Base-by-base conservation (phyloP, 2,797 vertebrate species). In the Anniella stebbinsi region DNA sequence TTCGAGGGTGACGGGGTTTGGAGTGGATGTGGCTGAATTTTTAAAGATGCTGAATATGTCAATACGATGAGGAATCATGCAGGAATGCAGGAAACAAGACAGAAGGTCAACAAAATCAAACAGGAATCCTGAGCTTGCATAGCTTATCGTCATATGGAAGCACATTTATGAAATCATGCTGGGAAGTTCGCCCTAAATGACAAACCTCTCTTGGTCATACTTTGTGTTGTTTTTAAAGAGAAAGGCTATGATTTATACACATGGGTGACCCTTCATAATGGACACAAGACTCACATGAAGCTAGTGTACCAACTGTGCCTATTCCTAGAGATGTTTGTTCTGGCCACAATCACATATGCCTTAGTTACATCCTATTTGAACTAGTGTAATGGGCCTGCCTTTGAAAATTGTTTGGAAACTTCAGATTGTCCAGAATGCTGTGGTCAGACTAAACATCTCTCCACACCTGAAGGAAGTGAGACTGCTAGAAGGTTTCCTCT, bases 81-180 rank as follows among this genome's bases (percentile, higher is more conserved):
- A 87, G 88, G 66, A 92, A 80, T 38, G 63, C 9, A 54, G 36
- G n/a, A 89, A 0, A 6, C 75, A 84, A 7, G 80, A 38, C 4
- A 82, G 45, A 89, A 93, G 87, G 0, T 0, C 80, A 86, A 84
- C 18, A 7, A 89, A 91, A 77, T 57, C 7, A 86, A 88, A 60
- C 0, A 77, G 2, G 9, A 89, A 82, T 51, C 38, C 2, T 28
- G 73, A 28, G 0, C 45, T 25, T 45, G 41, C 23, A 72, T 28
- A 51, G 0, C 0, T 11, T 51, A 1, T 15, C 0, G 6, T 80
- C 0, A 8, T 80, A 28, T 70, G 2, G 67, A 89, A 87, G 1
- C 45, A 45, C 63, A 83, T 80, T 38, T 67, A 51, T 60, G 0
- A 1, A 1, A 7, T 77, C n/a, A 12, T 17, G n/a, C 48, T 63